phyloP scores from a whole-genome alignment of 1,140 invertebrate species.

The Leptopilina boulardi region DNA sequence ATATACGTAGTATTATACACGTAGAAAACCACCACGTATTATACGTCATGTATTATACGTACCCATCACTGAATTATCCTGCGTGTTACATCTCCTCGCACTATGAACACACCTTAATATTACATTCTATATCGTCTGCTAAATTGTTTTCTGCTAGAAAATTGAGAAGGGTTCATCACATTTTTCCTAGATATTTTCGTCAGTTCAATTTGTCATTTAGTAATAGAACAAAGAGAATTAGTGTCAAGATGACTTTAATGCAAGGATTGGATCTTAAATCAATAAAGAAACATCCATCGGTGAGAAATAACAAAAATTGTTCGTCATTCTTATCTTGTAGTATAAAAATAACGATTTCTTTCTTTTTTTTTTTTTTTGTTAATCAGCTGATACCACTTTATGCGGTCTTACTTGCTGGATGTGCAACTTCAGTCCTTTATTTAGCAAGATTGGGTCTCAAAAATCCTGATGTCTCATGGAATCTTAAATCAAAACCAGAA shows the following conservation, averaged over 20 bases:
- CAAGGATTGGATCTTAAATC: conserved; percentile 75
- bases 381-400: conserved; percentile 87
- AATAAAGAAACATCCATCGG: conserved; percentile 81
- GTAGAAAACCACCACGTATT: too few species aligned
- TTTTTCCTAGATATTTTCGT: conserved; percentile 1
- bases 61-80: too few species aligned
- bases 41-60: too few species aligned
- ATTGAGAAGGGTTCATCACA: background rate
- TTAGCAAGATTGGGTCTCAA: conserved; percentile 81
- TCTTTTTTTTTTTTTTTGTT: conserved; percentile 41
- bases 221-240: background rate
- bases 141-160: background rate
- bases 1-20: too few species aligned
- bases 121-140: background rate
- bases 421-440: conserved; percentile 79
- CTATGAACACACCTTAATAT: too few species aligned
- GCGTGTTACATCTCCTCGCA: too few species aligned
- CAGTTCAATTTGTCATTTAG: background rate
- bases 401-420: conserved; percentile 82
- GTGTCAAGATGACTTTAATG: conserved; percentile 62
- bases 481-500: conserved; percentile 82
- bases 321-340: background rate
- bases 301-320: conserved; percentile 68
- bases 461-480: conserved; percentile 89
- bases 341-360: conserved; percentile 10